Evolutionary conservation across 2,888 invertebrate genomes (phyloP), one percentile per base, ranked within the genome.

Genomic region (Ametastegia equiseti): DNA sequence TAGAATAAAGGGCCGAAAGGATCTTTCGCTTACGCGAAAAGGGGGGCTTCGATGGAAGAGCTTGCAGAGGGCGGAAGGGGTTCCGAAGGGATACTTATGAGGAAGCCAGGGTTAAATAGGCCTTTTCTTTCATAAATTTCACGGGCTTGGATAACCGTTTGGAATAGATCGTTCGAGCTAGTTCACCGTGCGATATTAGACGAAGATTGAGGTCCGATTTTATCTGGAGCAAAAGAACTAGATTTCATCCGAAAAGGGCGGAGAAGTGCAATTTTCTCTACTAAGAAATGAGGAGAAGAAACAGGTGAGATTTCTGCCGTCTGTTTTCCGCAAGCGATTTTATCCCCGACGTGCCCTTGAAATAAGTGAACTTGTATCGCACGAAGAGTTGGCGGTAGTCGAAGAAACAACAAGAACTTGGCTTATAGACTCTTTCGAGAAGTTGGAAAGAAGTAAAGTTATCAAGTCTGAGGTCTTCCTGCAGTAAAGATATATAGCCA

Each of bases 111-210:
- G 91, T 90, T 91, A 90, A 90, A 90, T 90, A 89, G 88, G 89
- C 89, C 88, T 89, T 90, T 91, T 91, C 90, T 91, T 91, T 91
- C 91, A 91, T 91, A 91, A 91, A 91, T 91, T 91, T 90, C 88
- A 86, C 86, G 88, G 85, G 84, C 86, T 82, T 81, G 89, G 88
- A 90, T 90, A 90, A 90, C 89, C 89, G 89, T 90, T 90, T 89
- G 19, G 89, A 88, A 91, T 90, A 91, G 91, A 91, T 91, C 90
- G 90, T 87, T 90, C 87, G 88, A 39, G 67, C 67, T 67, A 19
- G 36, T 39, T 67, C 60, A 30, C 13, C 6, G 27, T 30, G 60
- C 4, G 23, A 60, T 60, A 60, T 60, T 60, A 30, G 60, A 19
- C 9, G 30, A 6, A 30, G 60, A 30, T 60, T 60, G 30, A 3